These are phyloP conservation scores for Ennomos erosarius DNA, from an alignment of 2,888 invertebrate genomes.

Conservation along the genomic window DNA sequence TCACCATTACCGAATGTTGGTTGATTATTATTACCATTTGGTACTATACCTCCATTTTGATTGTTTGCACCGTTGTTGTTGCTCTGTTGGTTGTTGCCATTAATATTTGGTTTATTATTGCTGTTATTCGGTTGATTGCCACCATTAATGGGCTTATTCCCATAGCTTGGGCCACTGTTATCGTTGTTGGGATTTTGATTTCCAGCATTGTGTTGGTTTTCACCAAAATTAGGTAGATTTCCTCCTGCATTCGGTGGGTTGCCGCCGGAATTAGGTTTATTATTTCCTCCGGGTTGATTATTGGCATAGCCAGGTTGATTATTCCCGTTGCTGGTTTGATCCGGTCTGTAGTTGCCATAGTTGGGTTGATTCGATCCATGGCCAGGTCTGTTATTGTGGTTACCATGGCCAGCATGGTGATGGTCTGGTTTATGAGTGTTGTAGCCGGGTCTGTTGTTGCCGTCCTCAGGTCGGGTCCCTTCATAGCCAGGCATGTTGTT, in stretches of 20 bases:
- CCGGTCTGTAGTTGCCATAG: constrained; percentile 5
- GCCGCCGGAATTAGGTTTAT: constrained; percentile 14
- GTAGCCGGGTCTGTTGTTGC: constrained; percentile 16
- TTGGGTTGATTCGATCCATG: not conserved
- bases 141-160: constrained; percentile 21
- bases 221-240: constrained; percentile 27
- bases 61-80: constrained; percentile 13
- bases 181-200: constrained; percentile 2
- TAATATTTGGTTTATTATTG: constrained; percentile 9
- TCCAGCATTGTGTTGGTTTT: constrained; percentile 6
- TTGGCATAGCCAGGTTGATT: constrained; percentile 22
- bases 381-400: constrained; percentile 1
- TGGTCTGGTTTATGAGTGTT: not conserved
- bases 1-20: constrained; percentile 13
- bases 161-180: constrained; percentile 5
- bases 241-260: constrained; percentile 28
- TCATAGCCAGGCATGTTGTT: constrained; percentile 14
- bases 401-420: constrained; percentile 25
- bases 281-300: constrained; percentile 17
- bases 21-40: constrained; percentile 11
- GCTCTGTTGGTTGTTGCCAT: constrained; percentile 7
- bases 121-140: constrained; percentile 31
- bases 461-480: not conserved
- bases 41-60: constrained; percentile 6
- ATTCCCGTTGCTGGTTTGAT: constrained; percentile 16